These are phyloP conservation scores for Pantherophis vulpinus DNA, from an alignment of 2,797 vertebrate species.

Conservation along the genomic window DNA sequence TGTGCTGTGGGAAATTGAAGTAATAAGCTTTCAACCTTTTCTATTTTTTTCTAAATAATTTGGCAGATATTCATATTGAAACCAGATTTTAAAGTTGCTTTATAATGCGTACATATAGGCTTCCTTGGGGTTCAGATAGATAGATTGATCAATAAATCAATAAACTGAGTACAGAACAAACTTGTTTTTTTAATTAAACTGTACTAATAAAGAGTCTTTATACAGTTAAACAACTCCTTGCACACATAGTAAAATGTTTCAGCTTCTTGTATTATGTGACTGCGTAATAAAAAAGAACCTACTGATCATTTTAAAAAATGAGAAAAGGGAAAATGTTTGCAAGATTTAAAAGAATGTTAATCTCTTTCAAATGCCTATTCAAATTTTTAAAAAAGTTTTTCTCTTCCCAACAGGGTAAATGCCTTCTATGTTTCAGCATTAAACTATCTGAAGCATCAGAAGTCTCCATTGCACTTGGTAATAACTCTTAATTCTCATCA, in stretches of 20 bases:
- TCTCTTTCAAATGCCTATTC: neutral
- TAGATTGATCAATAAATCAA: neutral
- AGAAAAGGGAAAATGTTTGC: neutral
- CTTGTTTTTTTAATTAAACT: neutral
- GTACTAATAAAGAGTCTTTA: neutral
- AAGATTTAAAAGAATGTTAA: conserved; percentile 17
- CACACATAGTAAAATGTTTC: neutral
- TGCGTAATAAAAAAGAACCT: neutral
- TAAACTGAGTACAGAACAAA: neutral
- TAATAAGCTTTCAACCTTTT: neutral
- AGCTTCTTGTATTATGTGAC: neutral
- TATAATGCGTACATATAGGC: neutral
- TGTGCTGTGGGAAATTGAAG: neutral
- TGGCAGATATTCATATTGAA: neutral
- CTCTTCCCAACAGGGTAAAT: neutral
- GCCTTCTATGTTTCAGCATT: neutral
- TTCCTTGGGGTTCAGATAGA: neutral
- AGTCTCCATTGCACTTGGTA: conserved; percentile 16
- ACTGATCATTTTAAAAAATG: neutral
- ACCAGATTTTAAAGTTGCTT: neutral
- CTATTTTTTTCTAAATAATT: neutral
- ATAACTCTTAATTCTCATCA: conserved; percentile 37
- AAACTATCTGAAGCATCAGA: conserved; percentile 21
- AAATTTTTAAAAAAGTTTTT: conserved; percentile 22
- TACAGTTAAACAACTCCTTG: neutral